Conservation (phyloP, 2,888 invertebrate species). For the Orgyia antiqua region DNA sequence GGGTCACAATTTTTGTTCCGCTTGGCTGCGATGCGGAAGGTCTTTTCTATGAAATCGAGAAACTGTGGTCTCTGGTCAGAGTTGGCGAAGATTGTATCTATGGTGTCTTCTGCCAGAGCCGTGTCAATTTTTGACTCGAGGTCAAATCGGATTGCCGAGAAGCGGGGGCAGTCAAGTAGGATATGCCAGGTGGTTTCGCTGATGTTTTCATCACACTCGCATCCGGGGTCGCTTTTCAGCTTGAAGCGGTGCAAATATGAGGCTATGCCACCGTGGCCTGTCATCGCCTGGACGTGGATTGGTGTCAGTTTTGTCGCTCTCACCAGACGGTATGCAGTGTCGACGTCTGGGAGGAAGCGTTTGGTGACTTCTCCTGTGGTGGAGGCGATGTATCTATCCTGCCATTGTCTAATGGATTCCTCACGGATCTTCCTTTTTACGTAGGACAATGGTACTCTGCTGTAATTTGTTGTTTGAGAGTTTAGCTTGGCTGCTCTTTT, state of each 20-base stretch:
- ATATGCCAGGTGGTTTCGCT: slow-evolving; percentile 3
- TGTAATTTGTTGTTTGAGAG: background rate
- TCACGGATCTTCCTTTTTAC: too few relatives aligned
- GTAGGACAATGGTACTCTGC: slow-evolving; percentile 3
- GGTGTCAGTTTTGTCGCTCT: too few relatives aligned
- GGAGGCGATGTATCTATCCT: too few relatives aligned
- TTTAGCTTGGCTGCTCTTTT: background rate
- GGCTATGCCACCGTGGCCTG: too few relatives aligned
- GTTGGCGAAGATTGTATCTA: background rate
- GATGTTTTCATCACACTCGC: slow-evolving; percentile 5
- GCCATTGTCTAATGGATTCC: slow-evolving; percentile 3
- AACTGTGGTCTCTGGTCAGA: background rate
- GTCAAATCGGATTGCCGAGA: background rate
- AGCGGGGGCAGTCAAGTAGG: slow-evolving; percentile 3
- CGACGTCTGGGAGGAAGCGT: slow-evolving; percentile 2
- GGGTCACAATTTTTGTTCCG: background rate
- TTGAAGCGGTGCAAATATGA: slow-evolving; percentile 1
- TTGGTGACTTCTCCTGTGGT: too few relatives aligned
- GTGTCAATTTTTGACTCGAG: background rate
- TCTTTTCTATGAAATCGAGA: background rate
- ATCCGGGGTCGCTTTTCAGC: slow-evolving; percentile 3
- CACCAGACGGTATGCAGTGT: slow-evolving; percentile 1
- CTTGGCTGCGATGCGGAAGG: background rate
- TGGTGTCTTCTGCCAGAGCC: background rate
- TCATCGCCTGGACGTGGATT: too few relatives aligned